A percentile compares a stretch with the other conserved stretches of the same genome.
Evolutionary conservation across 2,888 invertebrate species (phyloP).

Genomic region (Perdita meconis): DNA sequence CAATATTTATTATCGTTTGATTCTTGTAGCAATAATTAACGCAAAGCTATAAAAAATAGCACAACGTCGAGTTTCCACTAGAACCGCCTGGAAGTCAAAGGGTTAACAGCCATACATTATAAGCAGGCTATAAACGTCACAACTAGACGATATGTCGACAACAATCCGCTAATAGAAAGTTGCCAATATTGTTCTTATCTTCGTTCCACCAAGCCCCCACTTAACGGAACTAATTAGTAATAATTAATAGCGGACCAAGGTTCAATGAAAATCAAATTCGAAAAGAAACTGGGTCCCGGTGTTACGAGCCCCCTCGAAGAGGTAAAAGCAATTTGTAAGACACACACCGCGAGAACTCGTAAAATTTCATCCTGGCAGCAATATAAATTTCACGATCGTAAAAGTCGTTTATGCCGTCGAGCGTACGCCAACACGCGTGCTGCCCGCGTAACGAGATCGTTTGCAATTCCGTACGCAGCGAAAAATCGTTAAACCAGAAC

Average conservation of each 20-base stretch:
- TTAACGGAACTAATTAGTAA: not conserved
- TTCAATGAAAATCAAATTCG: constrained; percentile 7
- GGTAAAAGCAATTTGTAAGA: constrained; percentile 51
- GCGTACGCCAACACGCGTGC: constrained; percentile 37
- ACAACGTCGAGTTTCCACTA: too few species aligned
- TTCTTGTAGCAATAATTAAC: too few species aligned
- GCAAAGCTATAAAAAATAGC: too few species aligned
- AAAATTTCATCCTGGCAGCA: constrained; percentile 53
- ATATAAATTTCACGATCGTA: constrained; percentile 64
- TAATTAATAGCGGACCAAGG: constrained; percentile 10
- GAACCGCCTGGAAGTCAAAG: too few species aligned
- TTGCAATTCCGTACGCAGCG: constrained; percentile 43
- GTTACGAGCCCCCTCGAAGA: constrained; percentile 27
- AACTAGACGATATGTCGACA: too few species aligned
- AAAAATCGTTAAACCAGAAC: constrained; percentile 43
- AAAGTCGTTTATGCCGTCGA: constrained; percentile 52
- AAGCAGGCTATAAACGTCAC: too few species aligned
- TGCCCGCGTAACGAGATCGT: constrained; percentile 48
- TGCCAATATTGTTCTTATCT: too few species aligned
- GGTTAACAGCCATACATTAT: too few species aligned
- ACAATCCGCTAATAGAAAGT: too few species aligned
- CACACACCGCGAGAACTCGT: constrained; percentile 51
- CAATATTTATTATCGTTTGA: too few species aligned
- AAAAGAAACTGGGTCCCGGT: constrained; percentile 12
- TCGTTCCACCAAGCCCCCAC: too few species aligned